A percentile compares a stretch with the other conserved stretches of the same genome.
These are phyloP conservation scores for Anguilla marmorata DNA, from an alignment of 2,797 vertebrate genomes.

Conservation along the genomic window DNA sequence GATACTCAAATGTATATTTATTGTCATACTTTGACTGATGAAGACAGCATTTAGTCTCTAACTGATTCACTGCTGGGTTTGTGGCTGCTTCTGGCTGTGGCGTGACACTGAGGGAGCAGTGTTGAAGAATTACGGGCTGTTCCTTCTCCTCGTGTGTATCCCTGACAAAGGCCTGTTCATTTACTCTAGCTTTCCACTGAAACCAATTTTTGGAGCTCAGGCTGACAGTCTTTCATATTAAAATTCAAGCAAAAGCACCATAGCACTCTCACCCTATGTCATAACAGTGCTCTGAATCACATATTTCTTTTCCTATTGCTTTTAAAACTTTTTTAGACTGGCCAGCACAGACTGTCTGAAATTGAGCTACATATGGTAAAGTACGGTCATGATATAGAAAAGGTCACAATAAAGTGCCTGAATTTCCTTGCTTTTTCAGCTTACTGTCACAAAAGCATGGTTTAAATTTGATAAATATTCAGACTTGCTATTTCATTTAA, in stretches of 20 bases:
- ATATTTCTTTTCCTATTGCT: neutral
- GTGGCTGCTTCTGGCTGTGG: neutral
- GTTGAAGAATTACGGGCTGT: neutral
- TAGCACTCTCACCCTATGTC: neutral
- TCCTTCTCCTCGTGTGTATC: neutral
- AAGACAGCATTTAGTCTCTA: neutral
- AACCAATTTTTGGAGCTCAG: no score
- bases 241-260: neutral
- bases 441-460: no score
- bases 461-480: no score
- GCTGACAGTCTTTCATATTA: neutral
- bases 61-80: neutral
- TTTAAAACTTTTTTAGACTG: neutral
- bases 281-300: neutral
- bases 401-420: no score
- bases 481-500: no score
- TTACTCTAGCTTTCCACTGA: no score
- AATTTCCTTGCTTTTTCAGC: no score
- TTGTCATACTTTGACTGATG: neutral
- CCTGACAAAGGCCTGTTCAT: no score
- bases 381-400: neutral
- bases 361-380: neutral
- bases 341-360: neutral
- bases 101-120: neutral
- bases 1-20: neutral